Base-by-base conservation (phyloP, 2,888 invertebrate species). In the Plemyria rubiginata region DNA sequence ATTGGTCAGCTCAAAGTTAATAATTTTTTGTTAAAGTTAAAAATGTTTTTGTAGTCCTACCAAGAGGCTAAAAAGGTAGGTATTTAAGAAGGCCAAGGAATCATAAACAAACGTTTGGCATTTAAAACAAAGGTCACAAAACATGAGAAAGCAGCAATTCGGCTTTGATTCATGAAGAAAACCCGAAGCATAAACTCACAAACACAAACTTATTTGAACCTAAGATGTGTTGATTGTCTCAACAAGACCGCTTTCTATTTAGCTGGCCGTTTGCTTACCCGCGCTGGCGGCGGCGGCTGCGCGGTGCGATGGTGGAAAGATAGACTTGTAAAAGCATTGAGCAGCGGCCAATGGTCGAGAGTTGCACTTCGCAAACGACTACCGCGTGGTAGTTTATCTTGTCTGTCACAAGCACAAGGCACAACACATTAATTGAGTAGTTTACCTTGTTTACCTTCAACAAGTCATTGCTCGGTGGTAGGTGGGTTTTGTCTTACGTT, bases 241-340 rank as follows among this genome's bases (percentile, higher is more conserved):
- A 36, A 68, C 62, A 60, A 63, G 46, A 58, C 48, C 54, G 60
- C 65, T 67, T 65, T 70, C 63, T 60, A 67, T 65, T 38, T 70
- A 68, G 45, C 49, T 40, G 51, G 46, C 28, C 46, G 57, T 53
- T 65, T 67, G 59, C 65, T 64, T 64, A 49, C 28, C 45, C 48
- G 29, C 62, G 40, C 60, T 38, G 36, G 36, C 11, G 36, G 36
- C 11, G 11, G 9, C 36, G 36, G 11, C 36, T 11, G 60, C n/a
- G 9, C 11, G 13, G 13, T 38, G 45, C 11, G 16, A 15, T 8
- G 13, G 45, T 48, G 46, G 1, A 53, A 65, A 53, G 51, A 66
- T 67, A 22, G 54, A 61, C 63, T 65, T 61, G 65, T 62, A 56
- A 62, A 61, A 58, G 61, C 58, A 66, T 45, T 59, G 59, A 62